Evolutionary conservation across 2,888 invertebrate species (phyloP).

Genomic region (Troglohyphantes excavatus): DNA sequence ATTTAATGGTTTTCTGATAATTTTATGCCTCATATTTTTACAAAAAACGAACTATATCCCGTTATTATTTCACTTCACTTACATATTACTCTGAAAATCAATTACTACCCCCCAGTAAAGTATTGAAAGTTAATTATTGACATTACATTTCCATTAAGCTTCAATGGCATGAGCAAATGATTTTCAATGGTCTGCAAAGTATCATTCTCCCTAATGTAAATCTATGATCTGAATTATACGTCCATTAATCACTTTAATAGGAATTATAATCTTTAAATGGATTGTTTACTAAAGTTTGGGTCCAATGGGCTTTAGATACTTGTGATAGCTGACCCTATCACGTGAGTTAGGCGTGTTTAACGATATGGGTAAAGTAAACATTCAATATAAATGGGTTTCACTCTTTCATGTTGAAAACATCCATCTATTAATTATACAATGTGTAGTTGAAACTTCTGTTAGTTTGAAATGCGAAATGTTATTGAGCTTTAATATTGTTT

Average conservation of each 20-base stretch:
- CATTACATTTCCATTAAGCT: constrained; percentile 5
- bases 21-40: not conserved
- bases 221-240: constrained; percentile 40
- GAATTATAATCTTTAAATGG: constrained; percentile 62
- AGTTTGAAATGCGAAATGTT: no score
- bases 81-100: constrained; percentile 1
- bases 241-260: constrained; percentile 51
- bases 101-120: not conserved
- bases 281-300: constrained; percentile 28
- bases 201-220: constrained; percentile 49
- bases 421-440: not conserved
- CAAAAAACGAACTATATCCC: not conserved
- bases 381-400: not conserved
- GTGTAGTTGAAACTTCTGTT: no score
- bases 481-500: no score
- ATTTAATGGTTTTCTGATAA: constrained; percentile 1
- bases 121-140: constrained; percentile 9
- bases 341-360: not conserved
- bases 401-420: not conserved
- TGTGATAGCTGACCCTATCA: constrained; percentile 29
- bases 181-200: constrained; percentile 12
- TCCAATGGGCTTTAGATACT: constrained; percentile 18
- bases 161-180: constrained; percentile 43
- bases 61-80: not conserved
- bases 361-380: constrained; percentile 30